A percentile compares a stretch with the other conserved stretches of the same genome.
Conservation (phyloP, 2,797 vertebrate species). For the Galago senegalensis region DNA sequence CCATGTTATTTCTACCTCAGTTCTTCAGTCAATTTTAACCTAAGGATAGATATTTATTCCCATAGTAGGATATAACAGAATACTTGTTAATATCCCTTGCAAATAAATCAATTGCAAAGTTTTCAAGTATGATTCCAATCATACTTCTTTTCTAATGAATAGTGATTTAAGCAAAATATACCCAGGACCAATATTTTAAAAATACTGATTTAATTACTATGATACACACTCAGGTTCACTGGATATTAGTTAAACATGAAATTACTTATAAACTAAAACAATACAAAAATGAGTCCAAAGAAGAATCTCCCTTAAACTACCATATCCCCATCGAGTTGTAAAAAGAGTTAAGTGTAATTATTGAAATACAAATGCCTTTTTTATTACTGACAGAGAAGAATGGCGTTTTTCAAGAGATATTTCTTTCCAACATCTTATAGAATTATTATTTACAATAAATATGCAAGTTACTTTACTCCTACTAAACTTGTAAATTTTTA, state of each 20-base stretch:
- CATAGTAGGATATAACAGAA: neutral
- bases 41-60: neutral
- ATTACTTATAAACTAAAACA: neutral
- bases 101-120: constrained; percentile 22
- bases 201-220: neutral
- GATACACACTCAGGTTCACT: neutral
- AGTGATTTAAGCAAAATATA: neutral
- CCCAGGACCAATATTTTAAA: neutral
- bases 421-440: neutral
- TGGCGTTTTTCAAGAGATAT: neutral
- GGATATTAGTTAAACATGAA: constrained; percentile 27
- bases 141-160: neutral
- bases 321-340: neutral
- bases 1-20: constrained; percentile 20
- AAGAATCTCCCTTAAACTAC: neutral
- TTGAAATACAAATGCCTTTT: constrained; percentile 15
- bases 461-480: neutral
- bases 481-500: neutral
- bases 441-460: constrained; percentile 28
- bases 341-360: constrained; percentile 8
- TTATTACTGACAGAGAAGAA: constrained; percentile 9
- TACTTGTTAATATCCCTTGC: neutral
- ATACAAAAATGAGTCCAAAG: neutral
- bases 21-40: constrained; percentile 36
- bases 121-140: neutral